Evolutionary conservation across 2,797 vertebrate genomes (phyloP), one percentile per base, ranked within the genome.

Genomic region (Picus viridis): DNA sequence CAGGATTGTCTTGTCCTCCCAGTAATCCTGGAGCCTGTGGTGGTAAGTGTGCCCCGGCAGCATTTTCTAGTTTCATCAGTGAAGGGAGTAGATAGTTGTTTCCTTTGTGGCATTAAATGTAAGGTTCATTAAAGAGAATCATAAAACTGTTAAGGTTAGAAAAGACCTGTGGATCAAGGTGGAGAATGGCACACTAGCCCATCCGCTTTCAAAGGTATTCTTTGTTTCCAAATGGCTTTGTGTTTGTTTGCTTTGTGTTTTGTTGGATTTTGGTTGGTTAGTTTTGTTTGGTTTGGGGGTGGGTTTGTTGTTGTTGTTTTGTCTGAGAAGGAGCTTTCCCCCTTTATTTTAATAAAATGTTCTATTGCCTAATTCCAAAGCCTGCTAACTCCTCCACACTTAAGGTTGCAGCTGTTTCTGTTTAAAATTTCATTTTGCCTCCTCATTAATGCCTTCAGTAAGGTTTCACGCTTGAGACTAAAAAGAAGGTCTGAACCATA

Each of bases 331-430:
- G 57, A 89, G 16, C n/a, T 78, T 83, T 75, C 0, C 27, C 43
- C n/a, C 19, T 13, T 70, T 91, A 59, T 76, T 92, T 88, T 73
- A 89, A 85, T 74, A 75, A 90, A 74, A 41, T 63, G 11, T 59
- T 61, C 61, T 90, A 32, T 82, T 95, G 72, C 65, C 61, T 85
- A 87, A 92, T 83, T 90, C 41, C 30, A 80, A 83, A 62, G 51
- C 24, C 53, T 32, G 8, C 56, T 72, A 62, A 75, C 68, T 89
- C 51, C n/a, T 89, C 62, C 59, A 36, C 59, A 72, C 75, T 53
- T 75, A 90, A 85, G 45, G 76, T 85, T 89, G 65, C 93, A 95
- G 76, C 73, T 94, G 92, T 80, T 96, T 90, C 85, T 89, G 63
- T 87, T 93, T 89, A 95, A 85, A 90, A 16, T 58, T 87, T 93